phyloP scores from a whole-genome alignment of 2,797 vertebrate genomes.

The Cryptoprocta ferox region DNA sequence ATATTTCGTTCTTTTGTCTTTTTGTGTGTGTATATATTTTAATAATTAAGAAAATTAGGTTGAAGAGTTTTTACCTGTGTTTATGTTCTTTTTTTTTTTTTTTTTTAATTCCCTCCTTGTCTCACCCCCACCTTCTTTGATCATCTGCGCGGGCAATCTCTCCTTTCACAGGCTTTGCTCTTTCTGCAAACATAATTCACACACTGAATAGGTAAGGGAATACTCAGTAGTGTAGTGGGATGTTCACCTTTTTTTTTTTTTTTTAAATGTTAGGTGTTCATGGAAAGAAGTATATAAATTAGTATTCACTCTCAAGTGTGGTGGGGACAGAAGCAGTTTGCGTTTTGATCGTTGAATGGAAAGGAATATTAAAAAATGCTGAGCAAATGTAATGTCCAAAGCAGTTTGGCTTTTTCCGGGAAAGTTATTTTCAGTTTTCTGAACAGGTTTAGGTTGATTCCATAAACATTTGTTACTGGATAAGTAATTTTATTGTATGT shows the following conservation, averaged over 20 bases:
- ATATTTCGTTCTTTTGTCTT: background rate
- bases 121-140: too few relatives aligned
- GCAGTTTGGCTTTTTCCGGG: conserved; percentile 54
- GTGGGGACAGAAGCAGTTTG: conserved; percentile 47
- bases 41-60: background rate
- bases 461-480: conserved; percentile 55
- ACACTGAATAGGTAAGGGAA: background rate
- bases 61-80: background rate
- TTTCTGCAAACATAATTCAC: background rate
- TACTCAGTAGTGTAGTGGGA: background rate
- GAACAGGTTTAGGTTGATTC: conserved; percentile 46
- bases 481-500: conserved; percentile 59
- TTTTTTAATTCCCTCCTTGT: too few relatives aligned
- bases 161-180: background rate
- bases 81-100: background rate
- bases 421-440: conserved; percentile 55
- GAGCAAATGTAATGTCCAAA: conserved; percentile 78
- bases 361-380: conserved; percentile 77
- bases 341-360: conserved; percentile 79
- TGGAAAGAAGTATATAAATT: conserved; percentile 52
- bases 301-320: conserved; percentile 64
- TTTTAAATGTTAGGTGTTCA: conserved; percentile 32
- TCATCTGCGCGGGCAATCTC: background rate
- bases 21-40: background rate
- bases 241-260: background rate